Evolutionary conservation across 2,113 vertebrate genomes (phyloP).

Genomic region (Suricata suricatta): DNA sequence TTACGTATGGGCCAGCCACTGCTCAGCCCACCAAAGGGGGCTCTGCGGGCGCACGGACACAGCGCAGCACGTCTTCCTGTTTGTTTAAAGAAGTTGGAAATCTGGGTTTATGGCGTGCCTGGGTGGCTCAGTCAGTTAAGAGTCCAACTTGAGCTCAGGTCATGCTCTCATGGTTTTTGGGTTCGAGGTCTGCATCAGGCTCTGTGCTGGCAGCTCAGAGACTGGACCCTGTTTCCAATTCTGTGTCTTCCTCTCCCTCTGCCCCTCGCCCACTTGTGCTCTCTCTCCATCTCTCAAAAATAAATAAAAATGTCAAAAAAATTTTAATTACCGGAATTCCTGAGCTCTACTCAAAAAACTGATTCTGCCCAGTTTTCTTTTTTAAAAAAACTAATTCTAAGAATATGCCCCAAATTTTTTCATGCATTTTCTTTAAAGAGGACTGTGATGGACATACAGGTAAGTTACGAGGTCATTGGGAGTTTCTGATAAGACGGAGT

Average conservation of each 20-base stretch:
- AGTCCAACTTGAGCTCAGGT: rapidly evolving
- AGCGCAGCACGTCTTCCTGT: background rate
- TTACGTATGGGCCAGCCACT: background rate
- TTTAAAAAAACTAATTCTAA: background rate
- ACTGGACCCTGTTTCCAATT: too few relatives aligned
- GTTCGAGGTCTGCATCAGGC: too few relatives aligned
- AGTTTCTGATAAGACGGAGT: background rate
- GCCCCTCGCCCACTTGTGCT: too few relatives aligned
- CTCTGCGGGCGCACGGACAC: rapidly evolving
- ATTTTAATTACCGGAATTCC: background rate
- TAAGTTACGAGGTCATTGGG: background rate
- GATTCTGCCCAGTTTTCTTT: background rate
- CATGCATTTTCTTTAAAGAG: background rate
- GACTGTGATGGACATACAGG: rapidly evolving
- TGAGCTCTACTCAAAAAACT: background rate
- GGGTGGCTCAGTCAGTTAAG: too few relatives aligned
- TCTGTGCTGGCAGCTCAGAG: too few relatives aligned
- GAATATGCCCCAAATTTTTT: background rate
- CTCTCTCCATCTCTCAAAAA: too few relatives aligned
- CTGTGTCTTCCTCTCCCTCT: too few relatives aligned
- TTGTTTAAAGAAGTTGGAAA: background rate
- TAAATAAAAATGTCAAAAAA: too few relatives aligned
- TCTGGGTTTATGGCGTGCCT: background rate
- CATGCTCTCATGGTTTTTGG: too few relatives aligned
- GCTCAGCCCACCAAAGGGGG: background rate